These are phyloP conservation scores for Hydrotaea cyrtoneurina DNA, from an alignment of 2,888 invertebrate species.

Conservation along the genomic window DNA sequence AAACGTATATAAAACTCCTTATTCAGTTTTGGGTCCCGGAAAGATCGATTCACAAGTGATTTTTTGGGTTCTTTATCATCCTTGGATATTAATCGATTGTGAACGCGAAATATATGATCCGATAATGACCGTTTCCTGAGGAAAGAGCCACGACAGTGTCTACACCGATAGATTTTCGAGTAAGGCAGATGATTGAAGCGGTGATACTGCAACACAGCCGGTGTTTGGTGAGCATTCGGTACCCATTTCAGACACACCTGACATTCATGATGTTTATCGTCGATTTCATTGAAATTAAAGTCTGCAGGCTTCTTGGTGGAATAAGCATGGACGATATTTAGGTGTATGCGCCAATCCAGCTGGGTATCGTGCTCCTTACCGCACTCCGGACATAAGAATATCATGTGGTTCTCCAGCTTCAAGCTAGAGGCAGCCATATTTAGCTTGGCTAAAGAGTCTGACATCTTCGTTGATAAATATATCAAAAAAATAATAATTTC, in stretches of 20 bases:
- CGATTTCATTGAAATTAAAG: conserved; percentile 74
- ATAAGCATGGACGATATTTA: conserved; percentile 74
- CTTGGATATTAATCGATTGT: conserved; percentile 57
- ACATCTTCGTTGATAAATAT: no score
- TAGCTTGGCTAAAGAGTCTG: no score
- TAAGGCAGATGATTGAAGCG: conserved; percentile 75
- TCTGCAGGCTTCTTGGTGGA: conserved; percentile 72
- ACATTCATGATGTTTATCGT: conserved; percentile 75
- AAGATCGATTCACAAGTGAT: conserved; percentile 32
- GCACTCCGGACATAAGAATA: conserved; percentile 76
- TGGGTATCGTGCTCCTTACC: conserved; percentile 74
- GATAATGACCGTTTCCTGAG: conserved; percentile 74
- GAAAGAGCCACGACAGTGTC: conserved; percentile 72
- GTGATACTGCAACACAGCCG: conserved; percentile 76
- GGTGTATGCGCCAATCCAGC: conserved; percentile 75
- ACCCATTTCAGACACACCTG: conserved; percentile 75
- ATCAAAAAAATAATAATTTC: no score
- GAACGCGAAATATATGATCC: conserved; percentile 65
- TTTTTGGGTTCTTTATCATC: conserved; percentile 69
- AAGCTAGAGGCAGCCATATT: not conserved
- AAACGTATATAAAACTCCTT: conserved; percentile 67
- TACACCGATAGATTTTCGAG: conserved; percentile 74
- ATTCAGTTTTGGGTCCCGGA: conserved; percentile 54
- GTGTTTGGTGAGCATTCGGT: conserved; percentile 74
- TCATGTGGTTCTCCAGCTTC: conserved; percentile 74